Conservation (phyloP, 2,888 invertebrate genomes). For the Mamestra brassicae region DNA sequence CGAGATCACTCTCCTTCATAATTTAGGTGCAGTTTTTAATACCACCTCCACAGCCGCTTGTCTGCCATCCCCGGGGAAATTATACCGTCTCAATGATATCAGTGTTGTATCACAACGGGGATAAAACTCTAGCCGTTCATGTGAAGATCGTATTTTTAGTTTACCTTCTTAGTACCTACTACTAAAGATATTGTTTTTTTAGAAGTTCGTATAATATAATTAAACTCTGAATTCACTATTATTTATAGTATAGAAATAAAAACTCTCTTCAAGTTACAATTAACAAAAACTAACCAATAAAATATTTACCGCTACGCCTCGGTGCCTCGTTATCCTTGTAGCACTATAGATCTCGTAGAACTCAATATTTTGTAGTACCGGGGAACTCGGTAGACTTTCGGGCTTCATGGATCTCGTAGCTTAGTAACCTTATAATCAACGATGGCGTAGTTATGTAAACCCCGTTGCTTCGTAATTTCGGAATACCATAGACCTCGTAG, state of each 20-base stretch:
- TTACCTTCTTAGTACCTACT: no score
- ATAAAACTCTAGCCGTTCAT: slow-evolving; percentile 23
- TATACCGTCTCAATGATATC: slow-evolving; percentile 44
- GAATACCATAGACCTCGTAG: background rate
- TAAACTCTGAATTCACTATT: no score
- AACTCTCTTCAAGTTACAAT: no score
- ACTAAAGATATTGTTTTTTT: no score
- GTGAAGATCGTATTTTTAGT: slow-evolving; percentile 2
- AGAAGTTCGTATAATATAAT: no score
- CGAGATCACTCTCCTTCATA: slow-evolving; percentile 21
- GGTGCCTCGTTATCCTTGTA: background rate
- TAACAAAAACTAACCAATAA: no score
- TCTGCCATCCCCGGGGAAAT: slow-evolving; percentile 55
- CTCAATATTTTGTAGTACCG: background rate
- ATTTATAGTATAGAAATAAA: no score
- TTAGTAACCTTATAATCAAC: no score
- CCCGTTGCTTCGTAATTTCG: background rate
- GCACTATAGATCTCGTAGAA: background rate
- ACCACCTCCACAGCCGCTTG: slow-evolving; percentile 18
- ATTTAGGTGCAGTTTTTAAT: slow-evolving; percentile 57
- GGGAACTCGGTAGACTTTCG: background rate
- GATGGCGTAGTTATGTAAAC: background rate
- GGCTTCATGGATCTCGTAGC: no score
- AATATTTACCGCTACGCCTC: no score
- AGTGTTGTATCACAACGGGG: slow-evolving; percentile 11